phyloP scores from a whole-genome alignment of 1,140 invertebrate species.

The Oreohelix idahoensis region DNA sequence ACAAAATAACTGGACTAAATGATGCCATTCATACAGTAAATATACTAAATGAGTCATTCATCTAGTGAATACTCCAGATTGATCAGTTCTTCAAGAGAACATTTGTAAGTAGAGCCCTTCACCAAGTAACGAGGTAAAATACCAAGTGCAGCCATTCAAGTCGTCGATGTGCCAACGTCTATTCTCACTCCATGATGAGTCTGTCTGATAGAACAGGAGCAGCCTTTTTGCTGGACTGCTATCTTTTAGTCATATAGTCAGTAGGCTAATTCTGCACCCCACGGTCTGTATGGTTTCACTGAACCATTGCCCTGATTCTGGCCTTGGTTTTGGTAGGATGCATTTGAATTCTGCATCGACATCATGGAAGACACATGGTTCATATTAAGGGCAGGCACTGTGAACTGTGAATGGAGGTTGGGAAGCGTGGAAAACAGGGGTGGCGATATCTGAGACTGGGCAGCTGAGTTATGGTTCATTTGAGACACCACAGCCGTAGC shows the following conservation, averaged over 20 bases:
- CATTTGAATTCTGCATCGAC: slow-evolving; percentile 56
- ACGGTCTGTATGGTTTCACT: slow-evolving; percentile 91
- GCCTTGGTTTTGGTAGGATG: slow-evolving; percentile 46
- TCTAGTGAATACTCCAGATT: no score
- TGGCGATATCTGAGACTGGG: slow-evolving; percentile 61
- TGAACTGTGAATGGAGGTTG: slow-evolving; percentile 72
- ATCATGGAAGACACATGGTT: slow-evolving; percentile 63
- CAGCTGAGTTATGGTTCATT: slow-evolving; percentile 53
- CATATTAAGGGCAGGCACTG: slow-evolving; percentile 62
- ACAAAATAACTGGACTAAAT: no score
- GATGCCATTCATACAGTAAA: no score
- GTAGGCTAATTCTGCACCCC: slow-evolving; percentile 95
- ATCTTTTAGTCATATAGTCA: slow-evolving; percentile 61
- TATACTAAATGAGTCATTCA: no score
- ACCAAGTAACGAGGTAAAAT: no score
- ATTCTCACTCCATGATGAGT: no score
- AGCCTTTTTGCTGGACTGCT: neutral
- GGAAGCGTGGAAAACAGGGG: slow-evolving; percentile 61
- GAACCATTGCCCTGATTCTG: slow-evolving; percentile 49
- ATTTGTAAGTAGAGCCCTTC: no score
- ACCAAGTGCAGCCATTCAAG: no score
- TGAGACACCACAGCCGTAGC: slow-evolving; percentile 47
- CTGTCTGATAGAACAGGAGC: no score
- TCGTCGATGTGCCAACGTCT: neutral
- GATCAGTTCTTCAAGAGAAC: no score